These are phyloP conservation scores for Carcharodon carcharias DNA, from an alignment of 2,797 vertebrate genomes.

Conservation along the genomic window DNA sequence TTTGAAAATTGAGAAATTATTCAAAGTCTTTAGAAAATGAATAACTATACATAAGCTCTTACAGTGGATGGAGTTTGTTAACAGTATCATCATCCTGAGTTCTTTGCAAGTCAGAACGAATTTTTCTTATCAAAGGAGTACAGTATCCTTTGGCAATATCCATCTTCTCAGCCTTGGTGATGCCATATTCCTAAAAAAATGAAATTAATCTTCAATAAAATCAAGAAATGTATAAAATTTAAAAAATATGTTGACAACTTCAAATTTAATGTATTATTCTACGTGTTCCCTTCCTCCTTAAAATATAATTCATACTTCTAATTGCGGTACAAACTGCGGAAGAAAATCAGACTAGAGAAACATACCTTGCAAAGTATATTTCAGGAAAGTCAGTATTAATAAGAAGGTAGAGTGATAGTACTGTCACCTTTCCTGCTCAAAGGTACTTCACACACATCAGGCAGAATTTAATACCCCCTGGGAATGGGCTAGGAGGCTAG, in stretches of 20 bases:
- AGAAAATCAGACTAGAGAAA: not conserved
- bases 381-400: not conserved
- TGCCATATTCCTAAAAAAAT: slow-evolving; percentile 72
- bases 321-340: not conserved
- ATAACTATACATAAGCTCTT: slow-evolving; percentile 49
- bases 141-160: slow-evolving; percentile 85
- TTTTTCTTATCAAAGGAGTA: slow-evolving; percentile 77
- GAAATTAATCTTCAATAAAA: not conserved
- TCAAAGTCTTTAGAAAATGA: not conserved
- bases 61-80: slow-evolving; percentile 82
- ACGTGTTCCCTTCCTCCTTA: not conserved
- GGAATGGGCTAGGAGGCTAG: too few species aligned
- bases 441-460: not conserved
- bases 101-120: slow-evolving; percentile 79
- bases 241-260: not conserved
- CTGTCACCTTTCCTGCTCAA: not conserved
- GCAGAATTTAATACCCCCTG: too few species aligned
- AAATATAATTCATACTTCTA: not conserved
- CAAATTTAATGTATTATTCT: not conserved
- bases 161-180: slow-evolving; percentile 74
- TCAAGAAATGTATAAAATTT: not conserved
- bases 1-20: not conserved
- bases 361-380: not conserved
- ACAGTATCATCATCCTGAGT: slow-evolving; percentile 85
- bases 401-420: not conserved